Conservation (phyloP, 2,113 vertebrate genomes). For the Myotis davidii region DNA sequence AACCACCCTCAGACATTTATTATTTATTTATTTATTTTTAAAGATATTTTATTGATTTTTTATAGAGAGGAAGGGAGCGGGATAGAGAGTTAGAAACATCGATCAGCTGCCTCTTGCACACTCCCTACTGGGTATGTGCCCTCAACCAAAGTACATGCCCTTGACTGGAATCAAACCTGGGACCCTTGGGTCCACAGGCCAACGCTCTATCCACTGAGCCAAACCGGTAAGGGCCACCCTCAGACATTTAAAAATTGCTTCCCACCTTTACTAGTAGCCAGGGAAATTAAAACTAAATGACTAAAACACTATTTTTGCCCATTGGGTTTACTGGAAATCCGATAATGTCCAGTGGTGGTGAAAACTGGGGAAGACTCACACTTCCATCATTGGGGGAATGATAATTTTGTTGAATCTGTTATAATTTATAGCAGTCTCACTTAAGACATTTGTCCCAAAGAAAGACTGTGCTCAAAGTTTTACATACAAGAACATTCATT, state of each 20-base stretch:
- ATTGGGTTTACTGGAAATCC: background rate
- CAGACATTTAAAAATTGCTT: background rate
- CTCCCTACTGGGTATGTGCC: too few relatives aligned
- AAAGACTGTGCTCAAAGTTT: slow-evolving; percentile 9
- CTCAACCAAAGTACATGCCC: too few relatives aligned
- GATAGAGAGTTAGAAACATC: too few relatives aligned
- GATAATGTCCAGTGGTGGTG: background rate
- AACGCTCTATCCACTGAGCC: too few relatives aligned
- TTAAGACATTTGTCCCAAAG: background rate
- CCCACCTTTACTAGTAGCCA: background rate
- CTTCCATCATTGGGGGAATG: background rate
- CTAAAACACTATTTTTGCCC: background rate
- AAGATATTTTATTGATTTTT: too few relatives aligned
- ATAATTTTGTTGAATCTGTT: slow-evolving; percentile 25
- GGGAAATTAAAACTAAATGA: background rate
- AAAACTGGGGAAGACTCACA: background rate
- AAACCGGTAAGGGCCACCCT: too few relatives aligned
- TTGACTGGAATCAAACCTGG: too few relatives aligned
- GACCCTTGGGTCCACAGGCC: too few relatives aligned
- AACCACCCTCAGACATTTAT: too few relatives aligned
- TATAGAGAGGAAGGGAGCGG: too few relatives aligned
- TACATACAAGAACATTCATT: background rate
- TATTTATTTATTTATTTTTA: too few relatives aligned
- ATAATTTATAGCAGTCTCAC: background rate
- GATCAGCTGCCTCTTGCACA: too few relatives aligned